Evolutionary conservation across 2,888 invertebrate species (phyloP), one percentile per base, ranked within the genome.

Genomic region (Meteorus colon): DNA sequence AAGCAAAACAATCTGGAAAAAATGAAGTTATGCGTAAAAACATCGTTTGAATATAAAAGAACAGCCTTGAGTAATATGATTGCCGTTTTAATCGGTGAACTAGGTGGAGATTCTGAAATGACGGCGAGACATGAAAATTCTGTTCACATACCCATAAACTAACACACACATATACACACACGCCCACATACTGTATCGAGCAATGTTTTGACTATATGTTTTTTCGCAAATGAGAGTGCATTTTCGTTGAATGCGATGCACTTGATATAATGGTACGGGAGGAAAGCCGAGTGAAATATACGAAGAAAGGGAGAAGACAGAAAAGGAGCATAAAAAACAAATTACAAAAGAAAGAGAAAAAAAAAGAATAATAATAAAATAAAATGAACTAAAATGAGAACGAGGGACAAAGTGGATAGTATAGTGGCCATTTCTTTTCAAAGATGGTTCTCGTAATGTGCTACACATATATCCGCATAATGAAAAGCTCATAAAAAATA

Each of bases 401-500:
- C 41, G 75, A 51, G 69, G 76, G 75, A 74, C 59, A 81, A 79
- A 79, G 79, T 77, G 77, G 82, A 81, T 84, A 84, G 83, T 82
- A 81, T n/a, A 81, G 80, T 80, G 82, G 82, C 80, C 82, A 81
- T 79, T 79, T 79, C 84, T 80, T 84, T 86, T 86, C 82, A 87
- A 84, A 85, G 85, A 86, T 81, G 83, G 79, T 80, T 73, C 74
- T 69, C 77, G 71, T 75, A 78, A 76, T 78, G 72, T 55, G 45
- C 48, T 24, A 70, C 59, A 62, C 80, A 65, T 67, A 29, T 75
- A 69, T 77, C 75, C 77, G 78, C 78, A 79, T 85, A 84, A 86
- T 88, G 86, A 88, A 88, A 88, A 86, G 86, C 88, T 88, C 88
- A 86, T 88, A 86, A 88, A 88, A 80, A 87, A 87, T 84, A 83